Base-by-base conservation (phyloP, 1,140 invertebrate genomes). In the Acyrthosiphon pisum region DNA sequence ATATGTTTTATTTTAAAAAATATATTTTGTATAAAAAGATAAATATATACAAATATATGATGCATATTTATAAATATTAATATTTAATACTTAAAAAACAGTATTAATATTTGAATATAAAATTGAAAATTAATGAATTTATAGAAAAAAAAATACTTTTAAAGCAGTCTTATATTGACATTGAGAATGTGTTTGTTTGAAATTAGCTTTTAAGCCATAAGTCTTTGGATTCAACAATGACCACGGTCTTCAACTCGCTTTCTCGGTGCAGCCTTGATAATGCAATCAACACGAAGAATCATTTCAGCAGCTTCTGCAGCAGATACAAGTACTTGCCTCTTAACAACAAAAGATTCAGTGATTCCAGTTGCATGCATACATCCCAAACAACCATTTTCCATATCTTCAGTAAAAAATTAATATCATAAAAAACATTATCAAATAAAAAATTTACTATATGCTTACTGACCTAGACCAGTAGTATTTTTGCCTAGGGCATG, bases 251-350 rank as follows among this genome's bases (percentile, higher is more conserved):
- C 97, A 1, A 97, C 96, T 89, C 99, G 97, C 94, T 97, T 97
- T 93, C 99, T 97, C 4, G 99, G 99, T 50, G 99, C 99, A 56
- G 98, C 96, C 95, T 97, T 99, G 44, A 99, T 97, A 94, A 99
- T 99, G 95, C 99, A 97, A 95, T 99, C 99, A 4, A 99, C 99
- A 86, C 99, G 97, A 20, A 99, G 96, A 95, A 99, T 99, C 98
- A 99, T 99, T 96, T 99, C 99, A 0, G 99, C 99, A 7, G 99
- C 99, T 96, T 99, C 99, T 0, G 98, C 96, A 18, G 99, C 99
- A 68, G 98, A 99, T 93, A 99, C 94, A 76, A 99, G 95, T 23
- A 99, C 98, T 95, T 99, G 99, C 46, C 98, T 96, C 95, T 99
- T 99, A 0, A 99, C 99, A 35, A 98, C 98, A 95, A 97, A 99